Percentiles rank a stretch among this genome's conserved stretches.
Evolutionary conservation across 2,888 invertebrate species (phyloP).

Genomic region (Ectemnius lituratus): DNA sequence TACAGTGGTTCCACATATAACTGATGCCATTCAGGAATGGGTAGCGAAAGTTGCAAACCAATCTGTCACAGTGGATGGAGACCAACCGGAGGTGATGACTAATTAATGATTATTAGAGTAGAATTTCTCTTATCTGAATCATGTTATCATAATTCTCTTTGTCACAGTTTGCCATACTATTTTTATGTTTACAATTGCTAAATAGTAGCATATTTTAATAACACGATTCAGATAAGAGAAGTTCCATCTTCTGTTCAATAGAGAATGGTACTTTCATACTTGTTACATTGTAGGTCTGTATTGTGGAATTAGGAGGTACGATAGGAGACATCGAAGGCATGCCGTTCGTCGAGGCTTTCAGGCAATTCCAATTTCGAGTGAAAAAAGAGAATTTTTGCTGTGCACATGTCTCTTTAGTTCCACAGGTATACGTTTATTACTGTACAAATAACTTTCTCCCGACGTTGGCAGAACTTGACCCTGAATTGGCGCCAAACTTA

Average conservation of each 20-base stretch:
- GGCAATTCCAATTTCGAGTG: slow-evolving; percentile 97
- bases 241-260: background rate
- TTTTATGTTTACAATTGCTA: background rate
- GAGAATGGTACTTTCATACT: background rate
- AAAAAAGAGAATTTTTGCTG: slow-evolving; percentile 96
- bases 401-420: slow-evolving; percentile 97
- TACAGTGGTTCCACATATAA: slow-evolving; percentile 97
- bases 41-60: slow-evolving; percentile 93
- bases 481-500: slow-evolving; percentile 58
- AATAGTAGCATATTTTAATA: background rate
- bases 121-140: background rate
- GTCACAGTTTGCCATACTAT: background rate
- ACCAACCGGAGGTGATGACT: slow-evolving; percentile 80
- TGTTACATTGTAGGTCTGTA: slow-evolving; percentile 83
- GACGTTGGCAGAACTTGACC: slow-evolving; percentile 34
- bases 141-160: background rate
- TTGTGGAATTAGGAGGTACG: slow-evolving; percentile 97
- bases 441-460: slow-evolving; percentile 49
- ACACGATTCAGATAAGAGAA: background rate
- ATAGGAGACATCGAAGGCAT: slow-evolving; percentile 99
- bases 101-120: slow-evolving; percentile 11
- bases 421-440: slow-evolving; percentile 82
- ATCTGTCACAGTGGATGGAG: slow-evolving; percentile 87
- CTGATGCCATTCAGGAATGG: slow-evolving; percentile 99
- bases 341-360: slow-evolving; percentile 99